Evolutionary conservation across 2,888 invertebrate genomes (phyloP), one percentile per base, ranked within the genome.

Genomic region (Coecobrya sp.): DNA sequence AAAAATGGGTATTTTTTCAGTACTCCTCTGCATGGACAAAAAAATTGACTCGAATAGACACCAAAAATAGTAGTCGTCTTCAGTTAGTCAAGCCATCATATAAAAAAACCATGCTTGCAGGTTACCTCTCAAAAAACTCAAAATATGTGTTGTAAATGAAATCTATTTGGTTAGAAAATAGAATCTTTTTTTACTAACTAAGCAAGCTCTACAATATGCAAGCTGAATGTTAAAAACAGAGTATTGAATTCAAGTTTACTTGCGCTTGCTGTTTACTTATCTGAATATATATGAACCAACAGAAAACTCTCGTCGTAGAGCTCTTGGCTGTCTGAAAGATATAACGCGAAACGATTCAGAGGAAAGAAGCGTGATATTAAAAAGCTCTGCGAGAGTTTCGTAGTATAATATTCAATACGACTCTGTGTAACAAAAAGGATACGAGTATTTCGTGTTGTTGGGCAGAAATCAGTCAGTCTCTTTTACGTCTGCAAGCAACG

Each of bases 401-500:
- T n/a, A n/a, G n/a, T n/a, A n/a, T n/a, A n/a, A n/a, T n/a, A n/a
- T n/a, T n/a, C n/a, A n/a, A n/a, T n/a, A n/a, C n/a, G n/a, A n/a
- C n/a, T n/a, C n/a, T n/a, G n/a, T n/a, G n/a, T n/a, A n/a, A n/a
- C n/a, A n/a, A n/a, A n/a, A n/a, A n/a, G n/a, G n/a, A n/a, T n/a
- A n/a, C n/a, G n/a, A n/a, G n/a, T n/a, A n/a, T n/a, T n/a, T n/a
- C 81, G 68, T 49, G 73, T 49, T 82, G 36, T 22, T 59, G 85
- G 76, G 76, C 65, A 73, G 87, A 92, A 86, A 59, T 92, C 79
- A 79, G 84, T 88, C 92, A 92, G 92, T 88, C 88, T 92, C 85
- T 92, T 59, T 84, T 84, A 88, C 65, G 92, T 88, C 92, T 92
- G 92, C 92, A 81, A 87, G 91, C 91, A 22, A 87, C 52, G 87